These are phyloP conservation scores for Notolabrus celidotus DNA, from an alignment of 2,797 vertebrate genomes.

Conservation along the genomic window DNA sequence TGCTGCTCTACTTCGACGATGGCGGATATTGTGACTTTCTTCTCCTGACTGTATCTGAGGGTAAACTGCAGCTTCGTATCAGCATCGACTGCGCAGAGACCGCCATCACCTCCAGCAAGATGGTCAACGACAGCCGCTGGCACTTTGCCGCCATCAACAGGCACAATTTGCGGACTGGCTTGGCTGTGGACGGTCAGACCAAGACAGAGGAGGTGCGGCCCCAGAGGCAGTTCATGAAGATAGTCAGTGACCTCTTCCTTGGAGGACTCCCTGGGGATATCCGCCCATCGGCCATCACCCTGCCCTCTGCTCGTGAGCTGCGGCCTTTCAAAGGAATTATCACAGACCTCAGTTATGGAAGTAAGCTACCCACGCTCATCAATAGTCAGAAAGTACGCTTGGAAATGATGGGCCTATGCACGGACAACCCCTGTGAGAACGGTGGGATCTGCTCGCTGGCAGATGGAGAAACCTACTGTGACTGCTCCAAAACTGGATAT, in stretches of 20 bases:
- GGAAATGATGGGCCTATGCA: slow-evolving; percentile 94
- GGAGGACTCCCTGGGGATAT: slow-evolving; percentile 95
- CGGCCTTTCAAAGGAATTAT: slow-evolving; percentile 94
- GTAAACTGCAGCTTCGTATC: slow-evolving; percentile 91
- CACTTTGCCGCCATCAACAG: slow-evolving; percentile 94
- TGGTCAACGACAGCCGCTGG: slow-evolving; percentile 94
- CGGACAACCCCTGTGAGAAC: slow-evolving; percentile 95
- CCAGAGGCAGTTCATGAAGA: slow-evolving; percentile 94
- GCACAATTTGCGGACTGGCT: slow-evolving; percentile 88
- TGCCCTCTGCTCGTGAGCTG: slow-evolving; percentile 88
- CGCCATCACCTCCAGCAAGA: slow-evolving; percentile 87
- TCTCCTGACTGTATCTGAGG: slow-evolving; percentile 89
- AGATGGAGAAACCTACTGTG: slow-evolving; percentile 93
- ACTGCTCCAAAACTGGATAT: slow-evolving; percentile 96
- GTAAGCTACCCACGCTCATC: slow-evolving; percentile 90
- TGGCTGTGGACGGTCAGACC: slow-evolving; percentile 92
- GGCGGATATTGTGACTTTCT: slow-evolving; percentile 97
- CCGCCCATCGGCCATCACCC: slow-evolving; percentile 90
- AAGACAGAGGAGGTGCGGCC: slow-evolving; percentile 90
- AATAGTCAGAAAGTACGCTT: slow-evolving; percentile 91
- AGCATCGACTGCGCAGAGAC: slow-evolving; percentile 96
- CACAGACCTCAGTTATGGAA: slow-evolving; percentile 93
- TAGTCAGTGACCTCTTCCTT: slow-evolving; percentile 95
- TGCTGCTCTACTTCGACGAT: slow-evolving; percentile 96
- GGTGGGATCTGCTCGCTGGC: slow-evolving; percentile 94